Evolutionary conservation across 53 echinoderm and acorn worm genomes (phyloP), one percentile per base, ranked within the genome.

Genomic region (Echinometra lucunter): DNA sequence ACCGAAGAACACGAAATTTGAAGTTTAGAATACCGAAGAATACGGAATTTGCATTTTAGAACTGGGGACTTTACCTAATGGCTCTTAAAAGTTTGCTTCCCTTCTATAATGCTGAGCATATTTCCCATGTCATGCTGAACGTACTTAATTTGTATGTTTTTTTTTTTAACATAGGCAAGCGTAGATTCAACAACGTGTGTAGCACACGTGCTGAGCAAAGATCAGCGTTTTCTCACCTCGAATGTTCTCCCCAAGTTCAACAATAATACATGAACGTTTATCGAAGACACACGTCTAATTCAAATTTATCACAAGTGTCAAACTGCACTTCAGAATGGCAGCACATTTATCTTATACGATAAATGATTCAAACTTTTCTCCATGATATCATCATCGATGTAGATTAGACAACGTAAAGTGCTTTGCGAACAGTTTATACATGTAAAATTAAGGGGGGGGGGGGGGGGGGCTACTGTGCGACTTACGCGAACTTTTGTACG

Each of bases 321-420:
- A 85, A 85, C 12, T 30, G 85, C 49, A n/a, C 49, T 85, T 85
- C 85, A 49, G 85, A 85, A 85, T 49, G 47, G n/a, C 21, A 42
- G 21, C 78, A 19, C 18, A 40, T 38, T 37, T 75, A 75, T 40
- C 42, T 5, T 38, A 17, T 3, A 47, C 28, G 49, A 49, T 47
- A 47, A 85, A 28, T n/a, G 49, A 47, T 45, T 47, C 47, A 83
- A 45, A 49, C 83, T 83, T 49, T 49, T 47, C 83, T n/a, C n/a
- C n/a, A n/a, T n/a, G n/a, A n/a, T n/a, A n/a, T n/a, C n/a, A 47
- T 47, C 49, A 83, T 23, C 38, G 4, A 3, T 27, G 85, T 85
- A 27, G 49, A 45, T 40, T n/a, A 2, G 45, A 83, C 47, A 42
- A n/a, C 2, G 49, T 45, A 49, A 23, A 85, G 85, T 85, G 49